These are phyloP conservation scores for Odontomyia ornata DNA, from an alignment of 2,888 invertebrate genomes.

Conservation along the genomic window DNA sequence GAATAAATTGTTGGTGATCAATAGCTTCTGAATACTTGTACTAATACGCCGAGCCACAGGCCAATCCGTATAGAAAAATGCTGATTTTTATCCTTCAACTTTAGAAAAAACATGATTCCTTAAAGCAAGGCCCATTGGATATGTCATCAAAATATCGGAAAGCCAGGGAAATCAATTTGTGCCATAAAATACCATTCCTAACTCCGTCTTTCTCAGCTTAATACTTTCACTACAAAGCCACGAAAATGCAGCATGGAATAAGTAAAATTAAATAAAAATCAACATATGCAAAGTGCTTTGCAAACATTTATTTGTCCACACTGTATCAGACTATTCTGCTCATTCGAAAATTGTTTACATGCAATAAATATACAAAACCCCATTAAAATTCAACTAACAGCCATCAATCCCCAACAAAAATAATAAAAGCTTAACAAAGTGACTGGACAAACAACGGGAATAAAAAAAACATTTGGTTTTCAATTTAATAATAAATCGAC, in stretches of 20 bases:
- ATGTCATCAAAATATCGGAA: no score
- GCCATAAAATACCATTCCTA: not conserved
- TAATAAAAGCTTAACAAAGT: not conserved
- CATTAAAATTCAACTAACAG: conserved; percentile 6
- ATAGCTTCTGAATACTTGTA: no score
- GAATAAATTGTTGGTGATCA: no score
- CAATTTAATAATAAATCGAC: not conserved
- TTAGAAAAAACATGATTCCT: no score
- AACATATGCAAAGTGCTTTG: not conserved
- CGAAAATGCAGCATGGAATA: not conserved
- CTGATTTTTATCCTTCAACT: no score
- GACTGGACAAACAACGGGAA: conserved; percentile 3
- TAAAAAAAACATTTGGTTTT: not conserved
- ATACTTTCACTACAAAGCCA: not conserved
- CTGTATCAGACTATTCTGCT: not conserved
- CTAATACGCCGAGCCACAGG: no score
- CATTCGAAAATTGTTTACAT: not conserved
- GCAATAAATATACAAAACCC: not conserved
- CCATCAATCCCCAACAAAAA: not conserved
- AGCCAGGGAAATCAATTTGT: no score
- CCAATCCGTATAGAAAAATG: no score
- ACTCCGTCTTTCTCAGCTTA: not conserved
- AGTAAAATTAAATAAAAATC: not conserved
- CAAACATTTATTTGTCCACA: not conserved
- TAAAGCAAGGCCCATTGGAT: no score